phyloP scores from a whole-genome alignment of 2,888 invertebrate genomes.

The Deroplatys truncata region DNA sequence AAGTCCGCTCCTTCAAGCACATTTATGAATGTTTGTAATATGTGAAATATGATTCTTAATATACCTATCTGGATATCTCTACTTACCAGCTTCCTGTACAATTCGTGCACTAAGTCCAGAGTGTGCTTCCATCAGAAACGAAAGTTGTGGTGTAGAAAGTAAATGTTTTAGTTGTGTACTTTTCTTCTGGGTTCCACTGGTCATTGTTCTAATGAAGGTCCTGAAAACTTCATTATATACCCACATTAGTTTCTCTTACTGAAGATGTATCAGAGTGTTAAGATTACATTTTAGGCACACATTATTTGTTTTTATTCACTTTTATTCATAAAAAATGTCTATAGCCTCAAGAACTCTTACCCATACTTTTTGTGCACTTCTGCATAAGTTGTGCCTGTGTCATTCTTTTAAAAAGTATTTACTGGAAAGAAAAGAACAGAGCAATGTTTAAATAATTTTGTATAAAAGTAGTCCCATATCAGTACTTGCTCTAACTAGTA shows the following conservation, averaged over 20 bases:
- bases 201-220: not conserved
- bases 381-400: not conserved
- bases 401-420: not conserved
- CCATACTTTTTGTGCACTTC: not conserved
- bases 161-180: slow-evolving; percentile 42
- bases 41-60: no score
- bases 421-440: not conserved
- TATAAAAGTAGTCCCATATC: not conserved
- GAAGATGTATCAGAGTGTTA: not conserved
- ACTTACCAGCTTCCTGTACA: slow-evolving; percentile 44
- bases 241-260: not conserved
- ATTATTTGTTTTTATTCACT: not conserved
- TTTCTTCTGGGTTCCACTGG: slow-evolving; percentile 9
- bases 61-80: not conserved
- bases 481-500: not conserved
- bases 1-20: no score
- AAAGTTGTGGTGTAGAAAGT: slow-evolving; percentile 41
- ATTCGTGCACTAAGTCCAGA: slow-evolving; percentile 45
- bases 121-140: slow-evolving; percentile 48
- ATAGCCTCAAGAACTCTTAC: not conserved
- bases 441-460: not conserved
- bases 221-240: not conserved
- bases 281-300: not conserved
- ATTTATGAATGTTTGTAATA: no score
- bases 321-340: not conserved